Evolutionary conservation across 2,888 invertebrate species (phyloP).

Genomic region (Caenorhabditis auriculariae): DNA sequence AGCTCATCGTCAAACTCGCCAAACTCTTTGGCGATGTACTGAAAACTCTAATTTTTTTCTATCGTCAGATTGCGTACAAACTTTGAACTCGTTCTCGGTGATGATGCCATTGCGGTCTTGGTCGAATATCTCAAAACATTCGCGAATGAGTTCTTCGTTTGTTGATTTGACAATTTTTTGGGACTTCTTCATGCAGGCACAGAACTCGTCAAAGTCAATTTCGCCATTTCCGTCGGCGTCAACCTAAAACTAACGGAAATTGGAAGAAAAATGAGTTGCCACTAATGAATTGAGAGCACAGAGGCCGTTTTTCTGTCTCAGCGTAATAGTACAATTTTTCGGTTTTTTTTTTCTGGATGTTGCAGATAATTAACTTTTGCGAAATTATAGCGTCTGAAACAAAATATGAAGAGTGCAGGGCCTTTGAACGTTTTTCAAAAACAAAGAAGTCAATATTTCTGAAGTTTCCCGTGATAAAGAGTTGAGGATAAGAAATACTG

Average conservation of each 20-base stretch:
- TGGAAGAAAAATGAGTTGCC: neutral
- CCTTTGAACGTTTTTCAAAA: too few species aligned
- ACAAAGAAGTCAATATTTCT: too few species aligned
- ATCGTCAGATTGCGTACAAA: conserved; percentile 6
- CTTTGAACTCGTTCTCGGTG: conserved; percentile 62
- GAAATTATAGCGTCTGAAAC: too few species aligned
- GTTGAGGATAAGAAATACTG: too few species aligned
- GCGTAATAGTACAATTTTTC: too few species aligned
- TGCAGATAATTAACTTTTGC: too few species aligned
- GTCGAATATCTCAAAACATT: conserved; percentile 62
- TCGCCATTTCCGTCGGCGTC: conserved; percentile 63
- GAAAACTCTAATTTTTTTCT: conserved; percentile 10
- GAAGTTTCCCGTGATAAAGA: too few species aligned
- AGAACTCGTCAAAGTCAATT: conserved; percentile 64
- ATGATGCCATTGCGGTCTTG: conserved; percentile 59
- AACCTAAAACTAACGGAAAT: conserved; percentile 37
- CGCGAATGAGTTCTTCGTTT: conserved; percentile 59
- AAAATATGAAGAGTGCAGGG: too few species aligned
- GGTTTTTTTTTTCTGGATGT: too few species aligned
- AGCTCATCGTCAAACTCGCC: conserved; percentile 60
- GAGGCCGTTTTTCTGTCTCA: too few species aligned
- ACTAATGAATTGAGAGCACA: neutral
- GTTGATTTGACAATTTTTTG: conserved; percentile 54
- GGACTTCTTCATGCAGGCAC: conserved; percentile 63
- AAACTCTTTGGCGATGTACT: conserved; percentile 62